Base-by-base conservation (phyloP, 92 coral and sea anemone genomes). In the Virgularia gustaviana region DNA sequence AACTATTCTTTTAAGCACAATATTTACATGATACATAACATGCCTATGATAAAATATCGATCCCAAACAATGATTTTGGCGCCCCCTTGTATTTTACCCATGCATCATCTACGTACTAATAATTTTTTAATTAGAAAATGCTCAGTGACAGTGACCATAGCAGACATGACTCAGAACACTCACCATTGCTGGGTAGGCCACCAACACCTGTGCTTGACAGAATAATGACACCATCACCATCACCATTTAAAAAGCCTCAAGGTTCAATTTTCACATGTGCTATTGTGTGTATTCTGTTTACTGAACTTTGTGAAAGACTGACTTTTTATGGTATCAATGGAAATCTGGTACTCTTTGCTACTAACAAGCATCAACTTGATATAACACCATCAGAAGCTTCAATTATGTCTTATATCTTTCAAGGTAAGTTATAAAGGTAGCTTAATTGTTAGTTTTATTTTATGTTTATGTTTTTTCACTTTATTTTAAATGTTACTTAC, bases 281-380 rank as follows among this genome's bases (percentile, higher is more conserved):
- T 18, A 49, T 68, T 9, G 19, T 88, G 13, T 88, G 91, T 28
- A 86, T 91, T 63, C 83, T 91, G 71, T 36, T 86, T 4, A 91
- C 96, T 4, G 97, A 89, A 83, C 65, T 88, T 0, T 91, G 97
- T 71, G 97, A 91, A 65, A 76, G 92, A 27, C 63, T 91, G 47
- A 83, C 91, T 2, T 91, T 83, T 70, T 88, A 88, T 79, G 97
- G 97, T 2, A 57, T 89, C 34, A 73, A 82, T 6, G 96, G 91
- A 35, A 91, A 91, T 54, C 72, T 88, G 27, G 80, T 86, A 57
- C 71, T 87, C 20, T 84, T 91, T 82, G 81, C 80, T 41, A 68
- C 61, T 6, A 45, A 68, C 1, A 55, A 37, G 18, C 82, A 79
- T 42, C 70, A 52, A 44, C 67, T 91, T 31, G 22, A 57, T 0